Evolutionary conservation across 2,113 vertebrate species (phyloP).

Genomic region (Narcine bancroftii): DNA sequence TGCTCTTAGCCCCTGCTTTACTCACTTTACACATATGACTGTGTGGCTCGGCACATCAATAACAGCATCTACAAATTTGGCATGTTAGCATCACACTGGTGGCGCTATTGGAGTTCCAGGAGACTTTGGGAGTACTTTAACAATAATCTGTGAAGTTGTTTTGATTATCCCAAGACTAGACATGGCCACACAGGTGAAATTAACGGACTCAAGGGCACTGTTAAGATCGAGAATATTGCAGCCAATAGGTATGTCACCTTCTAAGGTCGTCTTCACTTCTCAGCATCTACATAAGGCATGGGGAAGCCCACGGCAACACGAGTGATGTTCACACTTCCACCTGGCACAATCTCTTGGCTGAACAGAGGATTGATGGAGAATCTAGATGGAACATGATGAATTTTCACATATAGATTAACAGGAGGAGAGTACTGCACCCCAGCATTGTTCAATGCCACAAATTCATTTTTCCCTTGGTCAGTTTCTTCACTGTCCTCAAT

Average conservation of each 20-base stretch:
- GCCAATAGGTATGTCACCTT: conserved; percentile 96
- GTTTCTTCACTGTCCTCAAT: no score
- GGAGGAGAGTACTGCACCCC: no score
- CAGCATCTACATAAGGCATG: conserved; percentile 98
- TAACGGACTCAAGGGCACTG: conserved; percentile 88
- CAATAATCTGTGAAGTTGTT: conserved; percentile 89
- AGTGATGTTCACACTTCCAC: conserved; percentile 95
- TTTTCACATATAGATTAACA: no score
- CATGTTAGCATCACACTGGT: conserved; percentile 97
- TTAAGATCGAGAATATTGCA: conserved; percentile 92
- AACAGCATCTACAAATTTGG: no score
- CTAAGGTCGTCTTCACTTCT: conserved; percentile 85
- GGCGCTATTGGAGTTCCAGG: conserved; percentile 86
- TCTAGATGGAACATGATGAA: conserved; percentile 90
- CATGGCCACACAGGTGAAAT: conserved; percentile 98
- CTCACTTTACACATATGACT: no score
- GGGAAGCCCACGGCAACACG: conserved; percentile 95
- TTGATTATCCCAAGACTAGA: conserved; percentile 97
- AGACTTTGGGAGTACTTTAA: conserved; percentile 94
- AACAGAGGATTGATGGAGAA: conserved; percentile 86
- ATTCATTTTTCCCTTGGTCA: no score
- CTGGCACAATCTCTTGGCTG: conserved; percentile 97
- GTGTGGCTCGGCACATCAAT: no score
- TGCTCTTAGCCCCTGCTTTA: no score
- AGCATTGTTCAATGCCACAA: no score